Evolutionary conservation across 2,888 invertebrate genomes (phyloP).

Genomic region (Drosophila vallismaia): DNA sequence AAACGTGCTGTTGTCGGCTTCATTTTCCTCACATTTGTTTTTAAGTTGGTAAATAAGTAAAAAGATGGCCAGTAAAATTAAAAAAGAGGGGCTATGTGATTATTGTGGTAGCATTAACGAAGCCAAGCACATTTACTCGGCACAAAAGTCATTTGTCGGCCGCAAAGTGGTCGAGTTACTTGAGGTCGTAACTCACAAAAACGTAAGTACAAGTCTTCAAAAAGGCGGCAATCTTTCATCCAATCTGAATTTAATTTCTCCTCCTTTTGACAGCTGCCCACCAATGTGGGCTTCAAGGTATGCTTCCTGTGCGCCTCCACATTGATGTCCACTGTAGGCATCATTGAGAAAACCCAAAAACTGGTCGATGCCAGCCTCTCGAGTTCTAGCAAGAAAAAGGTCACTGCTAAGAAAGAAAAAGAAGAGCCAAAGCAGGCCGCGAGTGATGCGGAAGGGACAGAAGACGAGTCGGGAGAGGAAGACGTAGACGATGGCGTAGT

Average conservation of each 20-base stretch:
- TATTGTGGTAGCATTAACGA: conserved; percentile 47
- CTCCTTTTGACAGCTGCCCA: conserved; percentile 32
- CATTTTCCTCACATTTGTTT: background rate
- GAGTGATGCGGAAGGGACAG: too few relatives aligned
- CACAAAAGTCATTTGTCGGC: conserved; percentile 48
- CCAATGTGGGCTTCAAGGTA: conserved; percentile 40
- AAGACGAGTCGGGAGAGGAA: background rate
- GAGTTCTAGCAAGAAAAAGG: background rate
- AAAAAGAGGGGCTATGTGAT: conserved; percentile 28
- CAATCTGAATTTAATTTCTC: background rate
- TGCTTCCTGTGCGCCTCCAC: conserved; percentile 47
- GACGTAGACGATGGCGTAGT: background rate
- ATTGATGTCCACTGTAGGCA: conserved; percentile 27
- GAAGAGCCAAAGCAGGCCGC: background rate
- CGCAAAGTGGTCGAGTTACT: conserved; percentile 49
- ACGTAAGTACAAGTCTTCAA: conserved; percentile 51
- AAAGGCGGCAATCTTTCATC: background rate
- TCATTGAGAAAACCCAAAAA: conserved; percentile 19
- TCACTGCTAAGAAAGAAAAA: background rate
- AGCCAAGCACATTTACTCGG: conserved; percentile 23
- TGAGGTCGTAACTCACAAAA: conserved; percentile 28
- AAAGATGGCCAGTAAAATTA: conserved; percentile 6
- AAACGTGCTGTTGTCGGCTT: background rate
- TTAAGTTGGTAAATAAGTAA: background rate
- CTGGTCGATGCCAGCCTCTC: conserved; percentile 21